Evolutionary conservation across 2,797 vertebrate species (phyloP).

Genomic region (Syngnathus acus): DNA sequence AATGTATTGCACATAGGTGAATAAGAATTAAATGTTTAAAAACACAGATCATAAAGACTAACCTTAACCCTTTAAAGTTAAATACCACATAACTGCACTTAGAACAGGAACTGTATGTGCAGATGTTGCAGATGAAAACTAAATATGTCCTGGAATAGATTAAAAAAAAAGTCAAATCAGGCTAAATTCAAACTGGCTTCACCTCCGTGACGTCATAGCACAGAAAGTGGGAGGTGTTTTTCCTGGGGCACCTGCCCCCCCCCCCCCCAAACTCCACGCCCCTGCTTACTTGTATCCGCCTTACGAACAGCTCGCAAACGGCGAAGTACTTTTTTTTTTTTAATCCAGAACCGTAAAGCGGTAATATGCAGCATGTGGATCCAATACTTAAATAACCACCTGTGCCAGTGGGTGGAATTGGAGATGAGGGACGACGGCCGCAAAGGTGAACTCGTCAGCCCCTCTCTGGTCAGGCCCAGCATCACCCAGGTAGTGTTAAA

Average conservation of each 20-base stretch:
- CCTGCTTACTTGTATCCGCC: conserved; percentile 7
- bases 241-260: conserved; percentile 31
- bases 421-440: conserved; percentile 61
- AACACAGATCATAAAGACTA: too few relatives aligned
- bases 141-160: background rate
- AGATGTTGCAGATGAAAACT: too few relatives aligned
- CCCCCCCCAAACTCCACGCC: background rate
- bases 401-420: conserved; percentile 7
- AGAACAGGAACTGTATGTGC: too few relatives aligned
- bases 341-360: too few relatives aligned
- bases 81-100: too few relatives aligned
- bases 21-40: too few relatives aligned
- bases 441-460: conserved; percentile 38
- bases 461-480: conserved; percentile 9
- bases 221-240: conserved; percentile 11
- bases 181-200: background rate
- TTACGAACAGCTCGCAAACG: background rate
- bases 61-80: too few relatives aligned
- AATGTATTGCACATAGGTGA: too few relatives aligned
- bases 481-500: conserved; percentile 48
- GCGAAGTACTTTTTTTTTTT: too few relatives aligned
- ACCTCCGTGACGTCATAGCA: background rate
- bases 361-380: background rate
- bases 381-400: background rate
- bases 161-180: background rate